A percentile compares a stretch with the other conserved stretches of the same genome.
Evolutionary conservation across 2,888 invertebrate species (phyloP).

Genomic region (Leuctra nigra): DNA sequence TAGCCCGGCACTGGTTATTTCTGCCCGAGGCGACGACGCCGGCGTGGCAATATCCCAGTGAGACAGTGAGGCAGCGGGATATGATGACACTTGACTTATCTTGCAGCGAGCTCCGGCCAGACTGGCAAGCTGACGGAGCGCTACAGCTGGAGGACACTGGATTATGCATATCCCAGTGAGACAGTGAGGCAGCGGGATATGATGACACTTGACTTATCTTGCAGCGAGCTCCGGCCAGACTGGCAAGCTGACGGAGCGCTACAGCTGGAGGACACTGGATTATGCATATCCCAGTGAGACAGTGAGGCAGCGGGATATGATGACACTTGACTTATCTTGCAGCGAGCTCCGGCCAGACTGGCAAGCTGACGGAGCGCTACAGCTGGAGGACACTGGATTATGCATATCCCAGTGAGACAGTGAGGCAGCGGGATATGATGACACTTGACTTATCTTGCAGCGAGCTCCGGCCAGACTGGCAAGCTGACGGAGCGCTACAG

Average conservation of each 20-base stretch:
- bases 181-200: slow-evolving; percentile 51
- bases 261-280: slow-evolving; percentile 69
- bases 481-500: slow-evolving; percentile 60
- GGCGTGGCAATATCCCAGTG: no score
- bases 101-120: neutral
- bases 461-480: neutral
- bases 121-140: slow-evolving; percentile 51
- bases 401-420: slow-evolving; percentile 57
- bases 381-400: slow-evolving; percentile 73
- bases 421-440: no score
- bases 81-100: no score
- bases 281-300: slow-evolving; percentile 62
- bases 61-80: no score
- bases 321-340: no score
- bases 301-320: slow-evolving; percentile 51
- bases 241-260: slow-evolving; percentile 55
- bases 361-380: slow-evolving; percentile 57
- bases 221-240: neutral
- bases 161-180: slow-evolving; percentile 65
- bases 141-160: slow-evolving; percentile 68
- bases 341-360: neutral
- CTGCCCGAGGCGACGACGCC: no score
- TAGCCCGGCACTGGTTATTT: no score
- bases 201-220: no score
- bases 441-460: no score